Base-by-base conservation (phyloP, 2,113 vertebrate species). In the Seriola dumerili region DNA sequence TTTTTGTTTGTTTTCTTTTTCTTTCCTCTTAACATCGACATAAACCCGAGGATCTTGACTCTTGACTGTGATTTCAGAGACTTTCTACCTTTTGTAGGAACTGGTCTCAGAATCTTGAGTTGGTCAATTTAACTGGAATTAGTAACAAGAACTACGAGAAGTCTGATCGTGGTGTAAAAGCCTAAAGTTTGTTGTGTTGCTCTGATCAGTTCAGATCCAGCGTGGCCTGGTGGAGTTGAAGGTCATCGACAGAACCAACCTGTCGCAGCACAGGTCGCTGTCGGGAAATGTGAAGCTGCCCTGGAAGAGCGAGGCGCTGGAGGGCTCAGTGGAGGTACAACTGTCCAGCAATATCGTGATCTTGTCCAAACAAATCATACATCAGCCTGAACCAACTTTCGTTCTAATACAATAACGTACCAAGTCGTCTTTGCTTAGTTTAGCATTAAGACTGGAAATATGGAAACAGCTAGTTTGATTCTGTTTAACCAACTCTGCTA, bases 241-340 rank as follows among this genome's bases (percentile, higher is more conserved):
- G 50, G 78, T 83, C 67, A 89, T 92, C 72, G 3, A 19, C 74
- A 21, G 29, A 48, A 46, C 17, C 36, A 8, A 78, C 58, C 0
- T 88, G 48, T 86, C 74, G 0, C 71, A 85, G 66, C 90, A 91
- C 55, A 21, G 88, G 0, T 32, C 29, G 1, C 76, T 93, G 58
- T 83, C 85, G 0, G 90, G 88, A 8, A 25, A 19, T 76, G 38
- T 92, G 52, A 52, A 8, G 21, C 36, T 92, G 71, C 82, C 73
- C 2, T 91, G 90, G 91, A 85, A 48, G 71, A 76, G 40, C 5
- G 25, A 52, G 5, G 2, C 0, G 0, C 67, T 91, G 65, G 62
- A 86, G 21, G 88, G 90, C 0, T 76, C 68, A 0, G 84, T 92
- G 54, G 83, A 93, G 90, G 92, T 93, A 86, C 48, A 0, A 1